A percentile compares a stretch with the other conserved stretches of the same genome.
phyloP scores from a whole-genome alignment of 2,888 invertebrate species.

The Callyntrura guangdongensis region DNA sequence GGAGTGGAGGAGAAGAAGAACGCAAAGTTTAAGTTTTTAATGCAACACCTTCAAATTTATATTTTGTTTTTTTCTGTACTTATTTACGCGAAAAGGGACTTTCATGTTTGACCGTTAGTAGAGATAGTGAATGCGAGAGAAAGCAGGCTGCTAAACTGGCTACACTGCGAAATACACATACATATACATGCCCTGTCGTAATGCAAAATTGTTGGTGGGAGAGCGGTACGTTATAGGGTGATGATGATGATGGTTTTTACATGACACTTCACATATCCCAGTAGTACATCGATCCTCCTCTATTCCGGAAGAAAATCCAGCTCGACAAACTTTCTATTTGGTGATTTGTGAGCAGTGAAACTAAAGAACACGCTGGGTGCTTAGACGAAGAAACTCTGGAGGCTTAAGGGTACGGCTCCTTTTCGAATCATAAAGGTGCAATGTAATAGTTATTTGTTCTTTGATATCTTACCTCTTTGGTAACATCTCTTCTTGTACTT shows the following conservation, averaged over 20 bases:
- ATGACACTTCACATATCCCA: constrained; percentile 43
- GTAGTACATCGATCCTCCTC: constrained; percentile 27
- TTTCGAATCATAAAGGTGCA: constrained; percentile 46
- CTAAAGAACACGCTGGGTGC: not conserved
- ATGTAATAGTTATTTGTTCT: constrained; percentile 49
- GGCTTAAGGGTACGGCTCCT: constrained; percentile 24
- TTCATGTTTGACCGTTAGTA: constrained; percentile 36
- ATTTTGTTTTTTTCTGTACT: constrained; percentile 43
- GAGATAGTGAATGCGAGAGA: constrained; percentile 15
- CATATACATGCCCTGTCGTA: not conserved
- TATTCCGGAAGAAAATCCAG: constrained; percentile 31
- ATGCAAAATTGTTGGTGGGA: no score
- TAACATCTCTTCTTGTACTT: constrained; percentile 23
- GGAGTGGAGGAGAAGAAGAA: constrained; percentile 42
- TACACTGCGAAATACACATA: not conserved
- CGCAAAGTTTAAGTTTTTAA: constrained; percentile 32
- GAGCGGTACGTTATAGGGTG: no score
- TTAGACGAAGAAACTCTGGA: not conserved
- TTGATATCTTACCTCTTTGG: constrained; percentile 18
- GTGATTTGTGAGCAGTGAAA: constrained; percentile 47
- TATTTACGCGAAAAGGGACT: constrained; percentile 53
- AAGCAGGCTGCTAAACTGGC: constrained; percentile 21
- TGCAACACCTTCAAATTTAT: constrained; percentile 71
- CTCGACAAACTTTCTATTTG: constrained; percentile 35
- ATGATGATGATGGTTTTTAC: constrained; percentile 38